A percentile compares a stretch with the other conserved stretches of the same genome.
phyloP scores from a whole-genome alignment of 2,113 vertebrate genomes.

The Petroica traversi region DNA sequence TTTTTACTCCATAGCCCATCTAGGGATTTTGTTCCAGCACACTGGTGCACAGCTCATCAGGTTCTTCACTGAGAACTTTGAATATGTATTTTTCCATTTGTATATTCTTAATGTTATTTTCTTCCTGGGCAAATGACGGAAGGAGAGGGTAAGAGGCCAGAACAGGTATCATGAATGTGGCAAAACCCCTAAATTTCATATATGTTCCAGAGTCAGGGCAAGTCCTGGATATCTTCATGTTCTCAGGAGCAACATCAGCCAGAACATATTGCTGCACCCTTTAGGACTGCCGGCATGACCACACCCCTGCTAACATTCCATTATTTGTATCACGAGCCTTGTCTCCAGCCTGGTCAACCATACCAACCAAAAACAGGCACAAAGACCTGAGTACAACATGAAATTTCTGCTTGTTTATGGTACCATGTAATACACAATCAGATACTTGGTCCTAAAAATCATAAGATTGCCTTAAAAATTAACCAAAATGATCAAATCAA shows the following conservation, averaged over 20 bases:
- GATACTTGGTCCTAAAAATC: background rate
- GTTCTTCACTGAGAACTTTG: background rate
- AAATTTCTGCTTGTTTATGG: background rate
- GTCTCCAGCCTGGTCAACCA: background rate
- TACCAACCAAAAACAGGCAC: background rate
- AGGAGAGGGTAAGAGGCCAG: background rate
- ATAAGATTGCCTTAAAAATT: background rate
- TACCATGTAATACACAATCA: background rate
- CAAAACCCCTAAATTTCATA: background rate
- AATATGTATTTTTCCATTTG: background rate
- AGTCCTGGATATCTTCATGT: background rate
- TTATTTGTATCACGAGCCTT: background rate
- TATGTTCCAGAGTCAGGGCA: background rate
- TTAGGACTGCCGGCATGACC: too few relatives aligned
- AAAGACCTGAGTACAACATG: background rate
- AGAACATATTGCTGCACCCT: background rate
- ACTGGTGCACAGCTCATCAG: background rate
- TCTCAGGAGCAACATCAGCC: background rate
- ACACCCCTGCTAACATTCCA: background rate
- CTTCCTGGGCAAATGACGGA: background rate
- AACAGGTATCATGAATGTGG: background rate
- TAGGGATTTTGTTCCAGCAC: background rate
- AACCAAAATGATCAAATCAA: background rate
- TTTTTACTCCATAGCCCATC: background rate
- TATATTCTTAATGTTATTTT: background rate